Evolutionary conservation across 2,113 vertebrate species (phyloP).

Genomic region (Rhineura floridana): DNA sequence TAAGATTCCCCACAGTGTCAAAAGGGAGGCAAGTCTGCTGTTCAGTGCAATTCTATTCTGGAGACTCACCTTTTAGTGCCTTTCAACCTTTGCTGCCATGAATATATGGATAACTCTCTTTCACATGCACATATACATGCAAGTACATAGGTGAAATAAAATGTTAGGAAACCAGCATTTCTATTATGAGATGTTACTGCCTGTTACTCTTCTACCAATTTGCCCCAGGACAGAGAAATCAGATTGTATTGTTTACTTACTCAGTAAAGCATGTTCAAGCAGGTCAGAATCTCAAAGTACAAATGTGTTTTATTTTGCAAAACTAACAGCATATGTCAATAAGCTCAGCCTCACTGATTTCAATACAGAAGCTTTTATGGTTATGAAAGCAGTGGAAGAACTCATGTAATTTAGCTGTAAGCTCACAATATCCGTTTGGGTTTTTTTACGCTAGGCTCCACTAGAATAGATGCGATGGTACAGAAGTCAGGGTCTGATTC

Average conservation of each 20-base stretch:
- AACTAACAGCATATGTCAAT: not conserved
- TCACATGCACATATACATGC: not conserved
- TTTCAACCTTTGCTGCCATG: not conserved
- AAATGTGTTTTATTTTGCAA: not conserved
- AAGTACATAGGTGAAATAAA: not conserved
- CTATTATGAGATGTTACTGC: not conserved
- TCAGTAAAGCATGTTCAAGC: not conserved
- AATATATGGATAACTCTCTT: not conserved
- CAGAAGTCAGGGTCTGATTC: not conserved
- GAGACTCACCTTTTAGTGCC: not conserved
- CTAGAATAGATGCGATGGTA: not conserved
- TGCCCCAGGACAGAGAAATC: not conserved
- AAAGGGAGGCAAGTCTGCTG: not conserved
- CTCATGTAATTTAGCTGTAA: not conserved
- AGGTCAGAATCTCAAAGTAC: not conserved
- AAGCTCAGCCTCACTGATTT: not conserved
- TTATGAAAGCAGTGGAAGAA: not conserved
- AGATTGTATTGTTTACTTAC: slow-evolving; percentile 1
- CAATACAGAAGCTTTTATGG: not conserved
- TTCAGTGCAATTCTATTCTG: not conserved
- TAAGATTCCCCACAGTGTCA: not conserved
- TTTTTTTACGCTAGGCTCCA: not conserved
- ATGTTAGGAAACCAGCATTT: not conserved
- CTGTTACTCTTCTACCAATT: not conserved
- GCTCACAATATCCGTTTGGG: not conserved